These are phyloP conservation scores for Frankliniella intonsa DNA, from an alignment of 2,888 invertebrate species.

Conservation along the genomic window DNA sequence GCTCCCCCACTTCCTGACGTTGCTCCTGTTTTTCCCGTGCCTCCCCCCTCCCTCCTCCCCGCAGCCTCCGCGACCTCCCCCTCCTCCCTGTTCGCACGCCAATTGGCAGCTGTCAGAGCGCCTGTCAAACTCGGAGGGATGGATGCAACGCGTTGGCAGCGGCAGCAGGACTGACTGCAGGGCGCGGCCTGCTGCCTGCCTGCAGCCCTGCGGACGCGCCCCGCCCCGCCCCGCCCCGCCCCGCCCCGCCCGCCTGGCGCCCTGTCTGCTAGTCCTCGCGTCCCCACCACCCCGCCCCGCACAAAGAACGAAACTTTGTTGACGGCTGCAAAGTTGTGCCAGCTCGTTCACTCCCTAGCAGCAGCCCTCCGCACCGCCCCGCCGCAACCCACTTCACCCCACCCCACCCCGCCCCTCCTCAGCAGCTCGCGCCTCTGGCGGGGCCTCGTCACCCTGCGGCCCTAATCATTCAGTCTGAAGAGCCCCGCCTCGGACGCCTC, in stretches of 20 bases:
- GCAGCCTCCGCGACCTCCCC: too few species aligned
- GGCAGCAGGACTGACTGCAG: neutral
- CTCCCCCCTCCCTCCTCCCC: too few species aligned
- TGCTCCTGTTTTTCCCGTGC: too few species aligned
- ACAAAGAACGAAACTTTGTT: constrained; percentile 25
- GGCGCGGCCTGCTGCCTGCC: neutral
- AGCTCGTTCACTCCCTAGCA: neutral
- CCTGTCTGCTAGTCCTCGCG: neutral
- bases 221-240: neutral
- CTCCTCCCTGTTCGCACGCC: too few species aligned
- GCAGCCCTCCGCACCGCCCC: neutral
- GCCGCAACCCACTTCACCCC: neutral
- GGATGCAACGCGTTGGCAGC: too few species aligned
- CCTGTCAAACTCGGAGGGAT: too few species aligned
- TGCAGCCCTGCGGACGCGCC: neutral
- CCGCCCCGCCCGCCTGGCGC: neutral
- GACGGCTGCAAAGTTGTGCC: constrained; percentile 21
- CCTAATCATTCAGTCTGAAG: constrained; percentile 16
- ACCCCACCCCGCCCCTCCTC: neutral
- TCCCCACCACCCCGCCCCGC: neutral
- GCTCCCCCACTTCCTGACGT: neutral
- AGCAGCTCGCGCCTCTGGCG: neutral
- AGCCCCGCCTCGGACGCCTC: neutral
- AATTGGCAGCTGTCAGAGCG: too few species aligned
- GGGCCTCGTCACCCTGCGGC: constrained; percentile 14